Evolutionary conservation across 2,113 vertebrate genomes (phyloP), one percentile per base, ranked within the genome.

Genomic region (Pseudopodoces humilis): DNA sequence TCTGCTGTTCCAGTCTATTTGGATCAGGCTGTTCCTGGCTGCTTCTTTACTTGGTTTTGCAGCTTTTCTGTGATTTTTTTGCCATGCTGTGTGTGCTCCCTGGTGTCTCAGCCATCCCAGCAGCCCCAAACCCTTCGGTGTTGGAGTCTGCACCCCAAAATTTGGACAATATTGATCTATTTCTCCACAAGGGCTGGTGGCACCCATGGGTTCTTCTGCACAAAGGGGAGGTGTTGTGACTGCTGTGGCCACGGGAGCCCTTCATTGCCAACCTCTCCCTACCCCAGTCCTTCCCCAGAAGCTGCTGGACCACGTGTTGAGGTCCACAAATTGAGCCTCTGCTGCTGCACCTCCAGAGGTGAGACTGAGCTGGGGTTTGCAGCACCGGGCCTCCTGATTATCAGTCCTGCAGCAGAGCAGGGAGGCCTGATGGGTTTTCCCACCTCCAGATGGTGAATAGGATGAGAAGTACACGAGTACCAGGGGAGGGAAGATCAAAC

Each of bases 361-460:
- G 17, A 70, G 60, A 6, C 0, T 5, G 59, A 59, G 59, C 50
- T 43, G 63, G 50, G 52, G 0, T 35, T 65, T 53, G 55, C 24
- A 41, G 75, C 75, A 17, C 41, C 60, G 77, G 31, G 11, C 21
- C 85, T 62, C 50, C 77, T 83, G 88, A 43, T 84, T 39, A 4
- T 59, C 39, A 6, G 35, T 43, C 56, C 60, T n/a, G 49, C 6
- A 1, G 63, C 30, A 9, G 69, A 78, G 77, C 83, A 4, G n/a
- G 35, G 85, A 75, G 84, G 27, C 68, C 63, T 58, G 90, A 19
- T 91, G 87, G 79, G 68, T 67, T 95, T 94, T 77, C 82, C 70
- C 82, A 69, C 82, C 94, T 95, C 94, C 94, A 93, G 91, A 92
- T 95, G 93, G 92, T 86, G 93, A 87, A 76, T 4, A 5, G 81